Evolutionary conservation across 2,797 vertebrate species (phyloP), one percentile per base, ranked within the genome.

Genomic region (Paramormyrops hopkinsi): DNA sequence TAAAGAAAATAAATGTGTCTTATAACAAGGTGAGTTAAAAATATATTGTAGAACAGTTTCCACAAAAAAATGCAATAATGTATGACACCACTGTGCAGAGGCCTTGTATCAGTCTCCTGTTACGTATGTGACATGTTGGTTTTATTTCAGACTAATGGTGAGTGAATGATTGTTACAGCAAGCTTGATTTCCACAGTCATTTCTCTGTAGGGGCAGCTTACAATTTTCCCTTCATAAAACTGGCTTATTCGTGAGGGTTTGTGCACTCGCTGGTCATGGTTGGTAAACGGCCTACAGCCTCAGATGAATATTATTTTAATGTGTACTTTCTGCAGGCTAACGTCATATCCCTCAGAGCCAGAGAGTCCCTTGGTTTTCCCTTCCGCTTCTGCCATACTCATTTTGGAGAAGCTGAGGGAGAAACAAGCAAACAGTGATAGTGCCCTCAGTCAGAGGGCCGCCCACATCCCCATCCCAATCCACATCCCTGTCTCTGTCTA

Each of bases 1-100:
- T 79, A 79, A 79, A 44, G 73, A 84, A 22, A 51, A 84, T 33
- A n/a, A 87, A 56, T 87, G 85, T 87, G 85, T 51, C 14, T 46
- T 48, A 51, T 51, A 84, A 51, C 8, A 48, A 51, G 82, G 44
- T 51, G 48, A 84, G 82, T 51, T 51, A 48, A 84, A 51, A 84
- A 84, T 84, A 84, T 25, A 22, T 84, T 22, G 44, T 51, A 29
- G 82, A 44, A n/a, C 37, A 41, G 14, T 79, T 84, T 83, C 3
- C 2, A 65, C 29, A 84, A 84, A 44, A 46, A 44, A 46, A 46
- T 8, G 82, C 19, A 37, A 14, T 76, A 76, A 37, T 79, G 73
- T 19, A 12, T 79, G 33, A 44, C 4, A 41, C 6, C 33, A 44
- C 37, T 79, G 17, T 37, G 0, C 37, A 17, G 65, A 73, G 29